Percentiles rank a stretch among this genome's conserved stretches.
Evolutionary conservation across 1,140 invertebrate species (phyloP).

Genomic region (Papilio aristodemus): DNA sequence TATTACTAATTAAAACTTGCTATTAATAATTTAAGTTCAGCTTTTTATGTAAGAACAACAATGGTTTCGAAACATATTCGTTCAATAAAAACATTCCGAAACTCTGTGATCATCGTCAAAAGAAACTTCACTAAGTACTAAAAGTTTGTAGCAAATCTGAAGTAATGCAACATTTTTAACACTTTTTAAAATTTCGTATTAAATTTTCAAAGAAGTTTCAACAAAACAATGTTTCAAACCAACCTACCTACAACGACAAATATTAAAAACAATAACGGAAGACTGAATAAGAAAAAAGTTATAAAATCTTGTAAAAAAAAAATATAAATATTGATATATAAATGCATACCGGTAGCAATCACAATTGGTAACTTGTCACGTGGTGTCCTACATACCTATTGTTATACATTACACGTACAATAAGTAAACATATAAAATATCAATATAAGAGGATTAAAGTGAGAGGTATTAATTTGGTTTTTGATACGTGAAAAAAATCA

Average conservation of each 20-base stretch:
- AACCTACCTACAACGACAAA: slow-evolving; percentile 22
- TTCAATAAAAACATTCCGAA: too few species aligned
- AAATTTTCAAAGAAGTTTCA: neutral
- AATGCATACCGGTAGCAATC: slow-evolving; percentile 26
- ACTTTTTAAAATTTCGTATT: neutral
- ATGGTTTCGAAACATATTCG: too few species aligned
- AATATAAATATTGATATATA: slow-evolving; percentile 40
- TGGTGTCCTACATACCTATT: slow-evolving; percentile 22
- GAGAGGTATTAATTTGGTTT: slow-evolving; percentile 19
- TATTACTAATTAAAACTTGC: neutral
- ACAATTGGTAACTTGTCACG: slow-evolving; percentile 25
- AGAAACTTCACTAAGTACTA: too few species aligned
- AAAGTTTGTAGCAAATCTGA: too few species aligned
- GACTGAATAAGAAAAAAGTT: slow-evolving; percentile 40
- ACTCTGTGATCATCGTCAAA: too few species aligned
- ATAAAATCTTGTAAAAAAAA: slow-evolving; percentile 39
- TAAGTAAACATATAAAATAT: slow-evolving; percentile 6
- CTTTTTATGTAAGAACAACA: too few species aligned
- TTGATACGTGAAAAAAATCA: neutral
- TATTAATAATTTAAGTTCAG: neutral
- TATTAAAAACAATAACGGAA: slow-evolving; percentile 38
- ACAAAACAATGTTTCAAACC: slow-evolving; percentile 4
- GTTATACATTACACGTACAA: neutral
- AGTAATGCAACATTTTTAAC: neutral
- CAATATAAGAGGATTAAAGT: neutral